Evolutionary conservation across 1,140 invertebrate genomes (phyloP), one percentile per base, ranked within the genome.

Genomic region (Drosophila eugracilis): DNA sequence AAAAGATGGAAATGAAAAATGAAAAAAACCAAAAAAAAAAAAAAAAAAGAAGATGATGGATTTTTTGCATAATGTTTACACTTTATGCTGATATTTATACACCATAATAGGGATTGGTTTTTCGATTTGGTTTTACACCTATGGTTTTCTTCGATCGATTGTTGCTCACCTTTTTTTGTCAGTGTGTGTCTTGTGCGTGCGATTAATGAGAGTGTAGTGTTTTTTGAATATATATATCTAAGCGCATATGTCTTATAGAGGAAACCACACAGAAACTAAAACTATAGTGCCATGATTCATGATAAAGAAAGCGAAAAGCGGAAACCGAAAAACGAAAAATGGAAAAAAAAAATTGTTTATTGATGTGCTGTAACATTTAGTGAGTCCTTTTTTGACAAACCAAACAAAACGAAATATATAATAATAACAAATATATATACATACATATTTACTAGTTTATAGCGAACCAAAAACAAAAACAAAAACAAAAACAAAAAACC

Each of bases 241-340:
- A 30, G 65, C 60, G 47, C 50, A 53, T 52, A 67, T 52, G 52
- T 70, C 49, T 41, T 70, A 55, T 70, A 65, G 47, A 55, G 49
- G 21, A 70, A 55, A 70, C 47, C 39, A 70, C 24, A 70, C 42
- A 69, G 21, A 54, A 70, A 70, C 63, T 69, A 70, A 70, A 70
- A 70, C 63, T 70, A 67, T 83, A 84, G 79, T 83, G 79, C 70
- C 79, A 83, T 69, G 57, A 74, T 60, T 50, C 52, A 70, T 58
- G 57, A 53, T 50, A 62, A 22, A 49, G 42, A 57, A 37, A 59
- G n/a, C 28, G 42, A 67, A 60, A 12, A 17, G 3, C 6, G 15
- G 4, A 4, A 9, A 37, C n/a, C 28, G 42, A 67, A 60, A 12
- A 17, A 6, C 6, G 15, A 10, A 4, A 9, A 37, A n/a, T n/a